Conservation (phyloP, 2,797 vertebrate genomes). For the Aselliscus stoliczkanus region DNA sequence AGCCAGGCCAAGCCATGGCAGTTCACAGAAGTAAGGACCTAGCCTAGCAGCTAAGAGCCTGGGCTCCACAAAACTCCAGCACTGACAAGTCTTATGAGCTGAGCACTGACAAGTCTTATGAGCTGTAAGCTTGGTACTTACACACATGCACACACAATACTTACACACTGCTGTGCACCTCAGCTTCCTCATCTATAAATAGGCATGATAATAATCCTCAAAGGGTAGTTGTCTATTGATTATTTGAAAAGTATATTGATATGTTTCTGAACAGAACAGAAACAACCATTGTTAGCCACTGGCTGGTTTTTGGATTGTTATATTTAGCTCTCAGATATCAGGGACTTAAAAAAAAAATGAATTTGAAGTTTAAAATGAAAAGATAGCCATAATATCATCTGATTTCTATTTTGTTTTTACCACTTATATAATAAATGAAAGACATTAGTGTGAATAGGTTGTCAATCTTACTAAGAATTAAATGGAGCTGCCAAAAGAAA, state of each 20-base stretch:
- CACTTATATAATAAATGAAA: not conserved
- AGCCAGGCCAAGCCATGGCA: not conserved
- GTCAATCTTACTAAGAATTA: not conserved
- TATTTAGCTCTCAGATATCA: not conserved
- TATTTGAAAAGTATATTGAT: not conserved
- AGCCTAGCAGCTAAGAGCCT: not conserved
- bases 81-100: not conserved
- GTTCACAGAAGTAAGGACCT: not conserved
- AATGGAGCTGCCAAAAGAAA: not conserved
- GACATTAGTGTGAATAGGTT: not conserved
- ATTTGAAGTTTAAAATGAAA: conserved; percentile 37
- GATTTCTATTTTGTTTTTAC: not conserved
- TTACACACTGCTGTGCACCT: not conserved
- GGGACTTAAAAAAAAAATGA: not conserved
- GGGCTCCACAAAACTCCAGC: not conserved
- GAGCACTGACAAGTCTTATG: not conserved
- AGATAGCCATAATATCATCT: not conserved
- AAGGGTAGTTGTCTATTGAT: too few relatives aligned
- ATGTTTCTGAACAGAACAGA: not conserved
- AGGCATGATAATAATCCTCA: not conserved
- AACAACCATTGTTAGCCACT: not conserved
- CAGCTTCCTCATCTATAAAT: not conserved
- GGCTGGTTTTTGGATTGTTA: not conserved
- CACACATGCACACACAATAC: not conserved
- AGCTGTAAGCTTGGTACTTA: not conserved